These are phyloP conservation scores for Fistularia tabacaria DNA, from an alignment of 2,797 vertebrate genomes.

Conservation along the genomic window DNA sequence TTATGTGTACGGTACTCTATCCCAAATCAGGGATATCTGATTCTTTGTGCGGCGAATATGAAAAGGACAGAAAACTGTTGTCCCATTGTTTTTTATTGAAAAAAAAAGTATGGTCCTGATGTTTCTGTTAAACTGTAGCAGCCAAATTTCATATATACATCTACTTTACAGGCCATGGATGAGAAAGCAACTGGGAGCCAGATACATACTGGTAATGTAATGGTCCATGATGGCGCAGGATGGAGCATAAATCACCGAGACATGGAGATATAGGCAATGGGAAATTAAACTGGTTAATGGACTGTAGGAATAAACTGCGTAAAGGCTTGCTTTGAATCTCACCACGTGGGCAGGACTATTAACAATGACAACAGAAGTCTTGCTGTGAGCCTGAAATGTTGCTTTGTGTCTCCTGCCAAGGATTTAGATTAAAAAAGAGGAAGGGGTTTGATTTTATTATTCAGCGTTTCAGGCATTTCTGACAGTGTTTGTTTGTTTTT, in stretches of 20 bases:
- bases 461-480: neutral
- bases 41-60: neutral
- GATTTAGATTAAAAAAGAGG: slow-evolving; percentile 23
- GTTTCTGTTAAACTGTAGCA: slow-evolving; percentile 19
- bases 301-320: slow-evolving; percentile 44
- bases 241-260: slow-evolving; percentile 54
- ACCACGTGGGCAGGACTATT: slow-evolving; percentile 23
- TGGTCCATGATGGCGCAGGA: slow-evolving; percentile 52
- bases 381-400: slow-evolving; percentile 40
- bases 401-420: slow-evolving; percentile 10
- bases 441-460: slow-evolving; percentile 3
- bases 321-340: slow-evolving; percentile 48
- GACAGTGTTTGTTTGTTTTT: neutral
- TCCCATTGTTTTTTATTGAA: no score
- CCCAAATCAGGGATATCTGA: no score
- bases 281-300: slow-evolving; percentile 67
- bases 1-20: no score
- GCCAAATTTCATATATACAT: slow-evolving; percentile 4
- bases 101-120: neutral
- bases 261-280: slow-evolving; percentile 34
- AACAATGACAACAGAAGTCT: slow-evolving; percentile 30
- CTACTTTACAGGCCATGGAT: slow-evolving; percentile 13
- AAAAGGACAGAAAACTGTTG: slow-evolving; percentile 19
- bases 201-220: slow-evolving; percentile 33
- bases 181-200: slow-evolving; percentile 25